These are phyloP conservation scores for Fregata magnificens DNA, from an alignment of 2,113 vertebrate species.

Conservation along the genomic window DNA sequence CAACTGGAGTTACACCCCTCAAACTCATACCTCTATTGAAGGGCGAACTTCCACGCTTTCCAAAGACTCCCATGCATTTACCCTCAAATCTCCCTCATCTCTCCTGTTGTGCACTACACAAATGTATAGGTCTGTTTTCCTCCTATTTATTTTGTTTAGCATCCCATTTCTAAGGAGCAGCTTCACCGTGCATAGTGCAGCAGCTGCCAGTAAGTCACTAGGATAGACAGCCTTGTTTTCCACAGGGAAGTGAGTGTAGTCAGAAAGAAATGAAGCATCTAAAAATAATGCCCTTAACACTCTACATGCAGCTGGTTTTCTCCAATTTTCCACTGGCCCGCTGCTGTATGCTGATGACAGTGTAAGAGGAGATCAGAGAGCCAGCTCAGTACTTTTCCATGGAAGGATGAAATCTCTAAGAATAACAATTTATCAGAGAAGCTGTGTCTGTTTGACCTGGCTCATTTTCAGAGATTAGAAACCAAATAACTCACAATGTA, in stretches of 20 bases:
- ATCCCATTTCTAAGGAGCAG: background rate
- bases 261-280: background rate
- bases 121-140: background rate
- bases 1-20: background rate
- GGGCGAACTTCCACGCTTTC: background rate
- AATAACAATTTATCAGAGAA: conserved; percentile 57
- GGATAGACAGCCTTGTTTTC: conserved; percentile 9
- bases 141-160: background rate
- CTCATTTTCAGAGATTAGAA: conserved; percentile 63
- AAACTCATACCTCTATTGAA: background rate
- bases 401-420: conserved; percentile 54
- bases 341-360: conserved; percentile 52
- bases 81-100: background rate
- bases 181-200: background rate
- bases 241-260: background rate
- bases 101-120: background rate
- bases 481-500: conserved; percentile 24
- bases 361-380: conserved; percentile 23
- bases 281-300: conserved; percentile 24
- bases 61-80: background rate
- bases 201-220: background rate
- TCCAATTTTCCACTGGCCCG: conserved; percentile 58
- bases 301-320: conserved; percentile 54
- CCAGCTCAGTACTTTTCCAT: conserved; percentile 72
- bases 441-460: conserved; percentile 56